Base-by-base conservation (phyloP, 2,113 vertebrate species). In the Rhea americana region DNA sequence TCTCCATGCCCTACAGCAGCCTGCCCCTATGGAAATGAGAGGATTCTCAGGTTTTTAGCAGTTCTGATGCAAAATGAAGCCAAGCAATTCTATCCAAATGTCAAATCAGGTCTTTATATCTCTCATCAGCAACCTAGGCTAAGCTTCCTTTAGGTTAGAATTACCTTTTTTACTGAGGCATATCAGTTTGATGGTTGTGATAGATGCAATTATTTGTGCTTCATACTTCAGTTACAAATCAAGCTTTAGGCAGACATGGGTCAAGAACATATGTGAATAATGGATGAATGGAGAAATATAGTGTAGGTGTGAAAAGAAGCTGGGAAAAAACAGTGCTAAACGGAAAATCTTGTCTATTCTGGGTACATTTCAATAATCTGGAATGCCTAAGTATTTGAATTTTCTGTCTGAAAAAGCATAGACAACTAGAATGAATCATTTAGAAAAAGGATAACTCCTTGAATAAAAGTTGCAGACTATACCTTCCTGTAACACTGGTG, bases 181-280 rank as follows among this genome's bases (percentile, higher is more conserved):
- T 26, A 37, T 26, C 47, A 76, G 9, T 56, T 45, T 93, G 43
- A 81, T 0, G 0, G 30, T 32, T 70, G 79, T 67, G 24, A 76
- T 26, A 85, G 58, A 66, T 78, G n/a, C 71, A 89, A 45, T 84
- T 94, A 85, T 55, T 48, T 62, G 8, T 73, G 89, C 66, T 66
- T 76, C 77, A 41, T 79, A 70, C 66, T 74, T 91, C 76, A 74
- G 55, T 74, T 87, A 56, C 83, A 89, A 68, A 73, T 51, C 89
- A 45, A 58, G 76, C 39, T 91, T 86, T 77, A 89, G 55, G n/a
- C 55, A 91, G 62, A 76, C 45, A 30, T 58, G n/a, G 48, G 43
- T 53, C 53, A 91, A 87, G 56, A 90, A 78, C 19, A 68, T 82
- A 50, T 2, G 56, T 94, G 58, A 90, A 89, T 95, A 93, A 95